Percentiles rank a stretch among this genome's conserved stretches.
These are phyloP conservation scores for Lepidochitona cinerea DNA, from an alignment of 2,888 invertebrate species.

Conservation along the genomic window DNA sequence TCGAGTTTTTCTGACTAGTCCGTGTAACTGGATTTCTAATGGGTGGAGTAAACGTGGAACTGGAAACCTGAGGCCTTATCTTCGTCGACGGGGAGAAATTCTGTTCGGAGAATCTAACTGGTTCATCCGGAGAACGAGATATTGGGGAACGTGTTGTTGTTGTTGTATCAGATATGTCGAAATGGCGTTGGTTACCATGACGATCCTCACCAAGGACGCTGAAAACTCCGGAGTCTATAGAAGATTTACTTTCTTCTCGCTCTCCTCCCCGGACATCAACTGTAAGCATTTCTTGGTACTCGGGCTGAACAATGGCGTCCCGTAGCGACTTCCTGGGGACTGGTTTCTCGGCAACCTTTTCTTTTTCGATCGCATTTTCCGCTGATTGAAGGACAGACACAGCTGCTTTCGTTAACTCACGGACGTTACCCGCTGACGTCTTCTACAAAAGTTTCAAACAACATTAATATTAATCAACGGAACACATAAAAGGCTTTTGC, in stretches of 20 bases:
- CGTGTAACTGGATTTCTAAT: too few species aligned
- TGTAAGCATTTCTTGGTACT: neutral
- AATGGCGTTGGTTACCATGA: neutral
- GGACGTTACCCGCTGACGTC: constrained; percentile 46
- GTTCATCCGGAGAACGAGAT: neutral
- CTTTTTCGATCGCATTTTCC: constrained; percentile 39
- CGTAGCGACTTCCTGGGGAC: neutral
- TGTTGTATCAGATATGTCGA: too few species aligned
- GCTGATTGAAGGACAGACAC: constrained; percentile 49
- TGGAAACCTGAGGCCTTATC: neutral
- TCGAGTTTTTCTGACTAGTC: too few species aligned
- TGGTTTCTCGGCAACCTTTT: constrained; percentile 19
- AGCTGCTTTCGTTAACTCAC: constrained; percentile 50
- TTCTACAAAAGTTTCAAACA: constrained; percentile 48
- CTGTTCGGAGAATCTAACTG: neutral
- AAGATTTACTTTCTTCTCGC: neutral
- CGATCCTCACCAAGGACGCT: neutral
- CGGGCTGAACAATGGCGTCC: neutral
- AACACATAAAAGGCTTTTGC: too few species aligned
- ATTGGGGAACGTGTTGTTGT: neutral
- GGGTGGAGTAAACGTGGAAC: neutral
- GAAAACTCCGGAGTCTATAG: neutral
- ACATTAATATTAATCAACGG: too few species aligned
- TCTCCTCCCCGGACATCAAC: neutral
- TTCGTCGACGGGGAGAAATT: neutral